phyloP scores from a whole-genome alignment of 2,888 invertebrate species.

The Idaea dimidiata region DNA sequence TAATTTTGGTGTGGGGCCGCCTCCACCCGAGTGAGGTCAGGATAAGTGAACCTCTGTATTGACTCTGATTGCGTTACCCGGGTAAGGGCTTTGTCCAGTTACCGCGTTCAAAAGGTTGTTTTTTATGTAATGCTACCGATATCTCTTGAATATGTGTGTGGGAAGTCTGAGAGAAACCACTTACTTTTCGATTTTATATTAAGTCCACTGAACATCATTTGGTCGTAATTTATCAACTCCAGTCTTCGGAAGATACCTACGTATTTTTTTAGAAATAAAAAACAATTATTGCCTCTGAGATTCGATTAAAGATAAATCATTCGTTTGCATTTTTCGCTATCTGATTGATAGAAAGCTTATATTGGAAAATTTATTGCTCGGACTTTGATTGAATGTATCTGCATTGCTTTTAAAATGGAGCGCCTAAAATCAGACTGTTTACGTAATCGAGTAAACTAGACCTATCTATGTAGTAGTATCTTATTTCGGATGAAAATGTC shows the following conservation, averaged over 20 bases:
- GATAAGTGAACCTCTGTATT: neutral
- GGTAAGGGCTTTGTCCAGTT: neutral
- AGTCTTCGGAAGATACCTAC: neutral
- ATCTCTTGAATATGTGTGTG: neutral
- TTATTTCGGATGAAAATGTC: neutral
- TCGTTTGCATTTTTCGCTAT: neutral
- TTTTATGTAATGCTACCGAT: neutral
- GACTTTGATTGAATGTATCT: neutral
- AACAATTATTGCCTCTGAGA: neutral
- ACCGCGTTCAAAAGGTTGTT: neutral
- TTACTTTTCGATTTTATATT: neutral
- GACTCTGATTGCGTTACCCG: neutral
- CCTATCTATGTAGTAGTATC: neutral
- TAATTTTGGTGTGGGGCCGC: neutral
- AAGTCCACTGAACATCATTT: neutral
- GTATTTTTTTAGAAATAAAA: neutral
- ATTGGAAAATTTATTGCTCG: neutral
- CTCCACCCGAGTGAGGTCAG: neutral
- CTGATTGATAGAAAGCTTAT: neutral
- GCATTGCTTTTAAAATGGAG: neutral
- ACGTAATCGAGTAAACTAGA: neutral
- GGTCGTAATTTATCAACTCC: too few species aligned
- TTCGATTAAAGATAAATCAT: neutral
- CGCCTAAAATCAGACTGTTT: neutral
- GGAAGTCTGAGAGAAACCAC: neutral